phyloP scores from a whole-genome alignment of 2,113 vertebrate species.

The Numida meleagris region DNA sequence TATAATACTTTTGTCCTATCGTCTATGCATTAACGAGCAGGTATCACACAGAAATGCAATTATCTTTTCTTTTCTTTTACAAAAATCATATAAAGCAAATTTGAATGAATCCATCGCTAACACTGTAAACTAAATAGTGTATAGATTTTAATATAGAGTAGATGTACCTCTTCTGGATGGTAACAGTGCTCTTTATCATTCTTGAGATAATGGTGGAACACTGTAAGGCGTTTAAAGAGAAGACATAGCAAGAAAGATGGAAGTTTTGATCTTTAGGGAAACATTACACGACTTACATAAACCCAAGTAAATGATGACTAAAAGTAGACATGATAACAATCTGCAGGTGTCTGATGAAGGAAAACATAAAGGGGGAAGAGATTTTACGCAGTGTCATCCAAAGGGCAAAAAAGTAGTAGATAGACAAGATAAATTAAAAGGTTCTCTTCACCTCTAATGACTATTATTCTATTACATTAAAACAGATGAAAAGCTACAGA shows the following conservation, averaged over 20 bases:
- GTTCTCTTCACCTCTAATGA: constrained; percentile 7
- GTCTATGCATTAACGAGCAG: neutral
- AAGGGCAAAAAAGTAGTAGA: constrained; percentile 29
- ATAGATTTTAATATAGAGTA: neutral
- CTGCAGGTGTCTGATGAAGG: constrained; percentile 8
- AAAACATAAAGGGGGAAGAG: neutral
- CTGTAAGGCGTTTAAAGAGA: neutral
- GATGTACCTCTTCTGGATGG: neutral
- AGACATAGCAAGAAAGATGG: neutral
- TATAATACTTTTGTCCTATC: neutral
- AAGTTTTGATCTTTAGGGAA: neutral
- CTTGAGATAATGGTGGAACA: neutral
- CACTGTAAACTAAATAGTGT: neutral
- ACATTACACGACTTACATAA: neutral
- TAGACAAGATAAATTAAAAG: neutral
- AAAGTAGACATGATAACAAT: neutral
- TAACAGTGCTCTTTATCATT: neutral
- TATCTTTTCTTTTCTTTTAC: neutral
- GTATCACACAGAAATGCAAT: neutral
- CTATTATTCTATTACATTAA: constrained; percentile 5
- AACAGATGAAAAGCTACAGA: constrained; percentile 9
- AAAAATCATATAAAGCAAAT: neutral
- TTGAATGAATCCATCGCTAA: neutral
- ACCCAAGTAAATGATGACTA: neutral
- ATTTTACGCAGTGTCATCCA: constrained; percentile 15